Evolutionary conservation across 53 echinoderm and acorn worm species (phyloP).

Genomic region (Luidia sarsii): DNA sequence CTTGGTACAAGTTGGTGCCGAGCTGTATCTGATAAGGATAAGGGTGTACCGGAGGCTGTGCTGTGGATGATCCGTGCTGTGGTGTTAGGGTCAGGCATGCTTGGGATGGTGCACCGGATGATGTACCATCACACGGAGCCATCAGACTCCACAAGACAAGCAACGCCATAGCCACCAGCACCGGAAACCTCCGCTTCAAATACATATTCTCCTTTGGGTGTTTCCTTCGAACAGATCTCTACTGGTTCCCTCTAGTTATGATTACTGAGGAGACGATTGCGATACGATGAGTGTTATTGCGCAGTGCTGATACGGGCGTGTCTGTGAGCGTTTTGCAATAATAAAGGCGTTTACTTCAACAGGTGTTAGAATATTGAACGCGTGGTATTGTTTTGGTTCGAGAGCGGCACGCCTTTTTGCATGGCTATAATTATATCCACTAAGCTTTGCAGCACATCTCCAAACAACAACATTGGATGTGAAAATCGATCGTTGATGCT

Average conservation of each 20-base stretch:
- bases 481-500: too few species aligned
- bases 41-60: background rate
- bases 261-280: background rate
- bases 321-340: background rate
- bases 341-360: constrained; percentile 2
- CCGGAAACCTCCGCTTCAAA: background rate
- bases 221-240: background rate
- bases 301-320: too few species aligned
- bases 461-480: too few species aligned
- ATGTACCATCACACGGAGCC: background rate
- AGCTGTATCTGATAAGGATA: constrained; percentile 8
- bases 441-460: too few species aligned
- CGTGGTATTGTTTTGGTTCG: too few species aligned
- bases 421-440: too few species aligned
- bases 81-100: constrained; percentile 9
- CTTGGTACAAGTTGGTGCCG: background rate
- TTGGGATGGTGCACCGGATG: background rate
- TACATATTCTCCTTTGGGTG: background rate
- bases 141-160: background rate
- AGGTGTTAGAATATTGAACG: constrained; percentile 33
- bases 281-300: background rate
- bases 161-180: background rate
- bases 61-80: background rate
- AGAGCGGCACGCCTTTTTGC: too few species aligned
- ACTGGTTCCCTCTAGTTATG: background rate